Conservation (phyloP, 2,113 vertebrate species). For the Porphyrio hochstetteri region DNA sequence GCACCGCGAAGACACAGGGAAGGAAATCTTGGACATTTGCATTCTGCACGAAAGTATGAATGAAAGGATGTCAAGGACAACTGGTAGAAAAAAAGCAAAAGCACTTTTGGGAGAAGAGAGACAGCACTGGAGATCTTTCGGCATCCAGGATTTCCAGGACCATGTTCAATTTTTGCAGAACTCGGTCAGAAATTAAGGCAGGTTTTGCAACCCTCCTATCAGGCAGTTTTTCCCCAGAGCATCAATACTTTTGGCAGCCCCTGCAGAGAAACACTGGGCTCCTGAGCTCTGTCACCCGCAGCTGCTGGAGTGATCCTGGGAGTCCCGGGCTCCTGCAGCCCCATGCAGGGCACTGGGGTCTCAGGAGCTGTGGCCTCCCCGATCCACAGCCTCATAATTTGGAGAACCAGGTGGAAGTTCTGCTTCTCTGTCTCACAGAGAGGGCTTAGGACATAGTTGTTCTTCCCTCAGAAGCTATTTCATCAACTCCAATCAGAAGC, state of each 20-base stretch:
- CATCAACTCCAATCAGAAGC: not conserved
- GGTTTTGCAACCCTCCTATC: not conserved
- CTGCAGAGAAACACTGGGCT: not conserved
- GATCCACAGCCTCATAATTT: rapidly evolving
- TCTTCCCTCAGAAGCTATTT: not conserved
- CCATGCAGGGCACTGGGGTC: not conserved
- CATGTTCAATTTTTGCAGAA: not conserved
- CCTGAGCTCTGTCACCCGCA: not conserved
- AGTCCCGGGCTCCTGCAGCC: not conserved
- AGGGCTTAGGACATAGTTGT: not conserved
- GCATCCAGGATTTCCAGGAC: not conserved
- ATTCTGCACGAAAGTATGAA: conserved; percentile 10
- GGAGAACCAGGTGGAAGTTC: not conserved
- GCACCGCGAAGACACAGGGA: not conserved
- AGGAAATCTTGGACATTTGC: not conserved
- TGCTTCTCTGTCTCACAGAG: not conserved
- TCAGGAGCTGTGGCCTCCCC: not conserved
- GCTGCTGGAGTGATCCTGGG: not conserved
- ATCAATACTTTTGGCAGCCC: not conserved
- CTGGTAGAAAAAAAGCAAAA: not conserved
- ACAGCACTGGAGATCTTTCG: not conserved
- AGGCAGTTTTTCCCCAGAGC: not conserved
- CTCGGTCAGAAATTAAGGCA: not conserved
- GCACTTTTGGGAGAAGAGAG: not conserved
- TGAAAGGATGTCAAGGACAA: not conserved